Evolutionary conservation across 2,797 vertebrate genomes (phyloP), one percentile per base, ranked within the genome.

Genomic region (Lateolabrax maculatus): DNA sequence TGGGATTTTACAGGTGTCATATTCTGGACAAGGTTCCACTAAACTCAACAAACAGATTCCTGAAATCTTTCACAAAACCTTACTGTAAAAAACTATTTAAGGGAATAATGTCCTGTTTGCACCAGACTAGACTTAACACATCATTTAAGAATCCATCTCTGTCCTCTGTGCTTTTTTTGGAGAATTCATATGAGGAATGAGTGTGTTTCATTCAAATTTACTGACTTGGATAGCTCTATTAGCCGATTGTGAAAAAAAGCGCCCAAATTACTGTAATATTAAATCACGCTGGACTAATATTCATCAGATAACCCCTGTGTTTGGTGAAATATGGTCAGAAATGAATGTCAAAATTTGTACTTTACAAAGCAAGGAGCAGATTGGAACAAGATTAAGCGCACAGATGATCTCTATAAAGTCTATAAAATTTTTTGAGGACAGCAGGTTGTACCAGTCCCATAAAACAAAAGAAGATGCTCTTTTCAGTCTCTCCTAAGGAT

Each of bases 1-100:
- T 58, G 51, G 63, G 79, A 90, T 90, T 92, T 88, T 90, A 85
- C 90, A 91, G 89, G 89, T 91, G 88, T 85, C 89, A 79, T 76
- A 75, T 79, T 84, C 57, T 51, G 29, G 60, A 89, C 36, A 25
- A 57, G 62, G 41, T 15, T 70, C 61, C 36, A 36, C 67, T 37
- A 31, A 75, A 64, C 64, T 46, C 56, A 67, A 52, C 57, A 65
- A 78, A 65, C 21, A 15, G 49, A 55, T 56, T 76, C n/a, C 61
- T 27, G 23, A 60, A 34, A 79, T 60, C 16, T 27, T 43, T 57
- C 55, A 63, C 31, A 53, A 74, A 74, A 46, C 15, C 21, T 13
- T 9, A n/a, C 9, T 37, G 12, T 56, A 15, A n/a, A 60, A 68
- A 36, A 19, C 12, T 15, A 41, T 49, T 52, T 8, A 12, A 55